Percentiles rank a stretch among this genome's conserved stretches.
These are phyloP conservation scores for Meteorus cinctellus DNA, from an alignment of 2,888 invertebrate species.

Conservation along the genomic window DNA sequence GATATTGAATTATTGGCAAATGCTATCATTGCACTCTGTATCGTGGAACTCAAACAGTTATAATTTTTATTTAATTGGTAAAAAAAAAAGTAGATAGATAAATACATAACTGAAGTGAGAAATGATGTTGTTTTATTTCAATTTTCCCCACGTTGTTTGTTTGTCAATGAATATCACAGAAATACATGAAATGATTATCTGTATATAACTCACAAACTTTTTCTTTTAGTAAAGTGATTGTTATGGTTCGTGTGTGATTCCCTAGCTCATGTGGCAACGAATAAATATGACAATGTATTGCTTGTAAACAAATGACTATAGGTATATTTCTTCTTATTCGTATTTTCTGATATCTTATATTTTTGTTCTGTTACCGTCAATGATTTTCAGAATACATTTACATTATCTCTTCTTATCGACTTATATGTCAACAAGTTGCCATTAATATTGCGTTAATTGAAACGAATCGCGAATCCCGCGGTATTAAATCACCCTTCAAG, in stretches of 20 bases:
- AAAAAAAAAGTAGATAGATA: background rate
- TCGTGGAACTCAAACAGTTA: background rate
- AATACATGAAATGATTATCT: too few relatives aligned
- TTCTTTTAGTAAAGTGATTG: background rate
- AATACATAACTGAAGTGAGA: background rate
- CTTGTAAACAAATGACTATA: background rate
- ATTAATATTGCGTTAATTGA: conserved; percentile 26
- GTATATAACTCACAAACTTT: too few relatives aligned
- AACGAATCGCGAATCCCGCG: conserved; percentile 27
- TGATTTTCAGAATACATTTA: background rate
- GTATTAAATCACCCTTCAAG: background rate
- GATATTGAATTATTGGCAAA: conserved; percentile 22
- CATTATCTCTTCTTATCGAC: conserved; percentile 6
- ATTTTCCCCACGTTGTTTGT: too few relatives aligned
- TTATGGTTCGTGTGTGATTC: conserved; percentile 13
- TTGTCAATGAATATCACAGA: too few relatives aligned
- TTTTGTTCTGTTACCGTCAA: conserved; percentile 27
- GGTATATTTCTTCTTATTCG: background rate
- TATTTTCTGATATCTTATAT: background rate
- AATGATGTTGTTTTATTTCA: too few relatives aligned
- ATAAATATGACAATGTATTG: conserved; percentile 26
- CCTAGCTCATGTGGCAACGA: conserved; percentile 35
- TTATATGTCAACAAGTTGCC: background rate
- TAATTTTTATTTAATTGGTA: background rate
- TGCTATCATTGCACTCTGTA: background rate